Percentiles rank a stretch among this genome's conserved stretches.
These are phyloP conservation scores for Graphium colonna DNA, from an alignment of 2,888 invertebrate genomes.

Conservation along the genomic window DNA sequence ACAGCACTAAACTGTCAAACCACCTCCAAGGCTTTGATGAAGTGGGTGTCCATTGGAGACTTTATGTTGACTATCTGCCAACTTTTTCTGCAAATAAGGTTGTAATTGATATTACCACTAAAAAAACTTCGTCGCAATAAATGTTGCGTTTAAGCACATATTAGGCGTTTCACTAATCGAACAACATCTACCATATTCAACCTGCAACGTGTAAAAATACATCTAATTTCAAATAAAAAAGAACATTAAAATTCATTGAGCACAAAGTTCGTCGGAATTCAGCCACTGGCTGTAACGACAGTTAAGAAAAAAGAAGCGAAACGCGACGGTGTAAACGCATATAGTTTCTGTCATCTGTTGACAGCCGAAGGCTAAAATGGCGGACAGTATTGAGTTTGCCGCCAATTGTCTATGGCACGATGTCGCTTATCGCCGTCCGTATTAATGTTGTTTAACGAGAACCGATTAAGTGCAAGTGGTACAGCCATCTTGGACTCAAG, in stretches of 20 bases:
- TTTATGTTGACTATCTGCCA: too few species aligned
- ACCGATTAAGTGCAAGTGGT: slow-evolving; percentile 38
- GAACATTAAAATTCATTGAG: too few species aligned
- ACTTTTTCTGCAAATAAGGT: too few species aligned
- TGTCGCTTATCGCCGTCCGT: slow-evolving; percentile 26
- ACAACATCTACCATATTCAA: too few species aligned
- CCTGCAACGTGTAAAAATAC: too few species aligned
- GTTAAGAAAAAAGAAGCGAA: neutral
- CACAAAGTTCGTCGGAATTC: too few species aligned
- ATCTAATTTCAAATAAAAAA: too few species aligned
- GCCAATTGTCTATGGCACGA: slow-evolving; percentile 34
- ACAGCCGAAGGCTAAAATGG: slow-evolving; percentile 18
- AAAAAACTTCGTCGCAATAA: too few species aligned
- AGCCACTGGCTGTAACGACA: neutral
- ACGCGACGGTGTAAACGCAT: neutral
- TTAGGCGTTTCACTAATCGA: neutral
- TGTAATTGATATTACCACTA: too few species aligned
- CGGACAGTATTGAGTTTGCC: slow-evolving; percentile 32
- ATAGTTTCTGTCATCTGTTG: slow-evolving; percentile 12
- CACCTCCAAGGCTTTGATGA: too few species aligned
- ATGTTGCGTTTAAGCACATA: neutral
- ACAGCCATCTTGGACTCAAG: slow-evolving; percentile 23
- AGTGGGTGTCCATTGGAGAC: too few species aligned
- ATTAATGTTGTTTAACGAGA: slow-evolving; percentile 37
- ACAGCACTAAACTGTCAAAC: too few species aligned